A percentile compares a stretch with the other conserved stretches of the same genome.
phyloP scores from a whole-genome alignment of 1,140 invertebrate species.

The Diploscapter pachys region DNA sequence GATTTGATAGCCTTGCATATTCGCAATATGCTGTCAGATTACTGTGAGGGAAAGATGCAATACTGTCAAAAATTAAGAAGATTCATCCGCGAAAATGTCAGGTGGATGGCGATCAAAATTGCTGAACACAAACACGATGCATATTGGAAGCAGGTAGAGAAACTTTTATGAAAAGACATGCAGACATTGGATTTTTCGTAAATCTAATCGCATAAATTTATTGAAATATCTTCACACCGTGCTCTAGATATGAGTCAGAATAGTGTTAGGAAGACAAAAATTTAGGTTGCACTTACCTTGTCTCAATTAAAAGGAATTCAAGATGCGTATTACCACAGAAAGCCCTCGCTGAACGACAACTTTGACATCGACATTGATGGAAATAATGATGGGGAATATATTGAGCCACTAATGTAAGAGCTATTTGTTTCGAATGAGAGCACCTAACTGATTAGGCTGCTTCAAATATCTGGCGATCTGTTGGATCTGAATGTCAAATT shows the following conservation, averaged over 20 bases:
- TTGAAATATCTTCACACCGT: no score
- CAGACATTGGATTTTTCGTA: slow-evolving; percentile 22
- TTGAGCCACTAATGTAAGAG: slow-evolving; percentile 15
- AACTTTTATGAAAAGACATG: no score
- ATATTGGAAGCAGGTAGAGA: background rate
- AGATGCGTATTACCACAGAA: slow-evolving; percentile 75
- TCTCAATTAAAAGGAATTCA: slow-evolving; percentile 17
- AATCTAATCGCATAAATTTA: background rate
- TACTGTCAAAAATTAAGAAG: slow-evolving; percentile 71
- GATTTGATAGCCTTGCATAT: slow-evolving; percentile 77
- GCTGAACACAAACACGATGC: background rate
- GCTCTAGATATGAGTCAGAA: no score
- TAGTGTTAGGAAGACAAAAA: no score
- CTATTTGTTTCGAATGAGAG: no score
- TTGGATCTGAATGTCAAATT: slow-evolving; percentile 67
- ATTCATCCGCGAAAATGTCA: slow-evolving; percentile 69
- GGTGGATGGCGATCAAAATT: slow-evolving; percentile 66
- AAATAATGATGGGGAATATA: slow-evolving; percentile 28
- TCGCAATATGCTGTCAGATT: slow-evolving; percentile 71
- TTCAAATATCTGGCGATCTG: slow-evolving; percentile 71
- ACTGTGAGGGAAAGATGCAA: slow-evolving; percentile 69
- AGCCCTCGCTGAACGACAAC: slow-evolving; percentile 41
- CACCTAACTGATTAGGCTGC: slow-evolving; percentile 60
- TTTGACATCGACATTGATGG: slow-evolving; percentile 42
- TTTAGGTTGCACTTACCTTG: background rate